Percentiles rank a stretch among this genome's conserved stretches.
These are phyloP conservation scores for Folsomia manolachei DNA, from an alignment of 2,888 invertebrate genomes.

Conservation along the genomic window DNA sequence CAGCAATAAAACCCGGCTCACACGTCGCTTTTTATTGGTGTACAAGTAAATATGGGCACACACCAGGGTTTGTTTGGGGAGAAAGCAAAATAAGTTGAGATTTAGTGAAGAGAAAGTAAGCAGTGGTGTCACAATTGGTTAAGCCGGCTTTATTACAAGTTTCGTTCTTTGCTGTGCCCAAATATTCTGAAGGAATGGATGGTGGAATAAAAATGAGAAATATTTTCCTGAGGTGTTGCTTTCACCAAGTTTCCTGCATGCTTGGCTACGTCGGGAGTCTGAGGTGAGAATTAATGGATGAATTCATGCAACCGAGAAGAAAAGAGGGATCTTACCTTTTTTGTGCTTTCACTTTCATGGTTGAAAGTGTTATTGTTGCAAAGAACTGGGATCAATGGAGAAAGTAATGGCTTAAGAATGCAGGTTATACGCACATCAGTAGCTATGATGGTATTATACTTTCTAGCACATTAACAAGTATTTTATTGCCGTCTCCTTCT, in stretches of 20 bases:
- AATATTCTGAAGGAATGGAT: background rate
- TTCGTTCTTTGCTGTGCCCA: background rate
- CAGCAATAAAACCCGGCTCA: background rate
- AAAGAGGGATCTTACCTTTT: background rate
- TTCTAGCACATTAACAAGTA: too few species aligned
- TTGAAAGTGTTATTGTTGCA: too few species aligned
- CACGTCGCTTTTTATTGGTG: background rate
- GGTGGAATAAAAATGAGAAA: background rate
- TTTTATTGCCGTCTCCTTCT: too few species aligned
- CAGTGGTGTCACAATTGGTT: background rate
- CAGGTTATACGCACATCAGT: too few species aligned
- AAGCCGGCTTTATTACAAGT: background rate
- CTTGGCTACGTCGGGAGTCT: background rate
- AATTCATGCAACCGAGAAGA: background rate
- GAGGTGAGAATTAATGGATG: too few species aligned
- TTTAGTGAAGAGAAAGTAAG: too few species aligned
- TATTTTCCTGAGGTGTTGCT: background rate
- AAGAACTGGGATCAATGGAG: too few species aligned
- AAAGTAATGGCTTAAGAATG: too few species aligned
- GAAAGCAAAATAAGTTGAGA: background rate
- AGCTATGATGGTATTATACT: too few species aligned
- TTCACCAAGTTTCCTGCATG: background rate
- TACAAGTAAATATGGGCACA: background rate
- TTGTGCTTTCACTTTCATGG: background rate
- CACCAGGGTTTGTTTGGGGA: background rate